Evolutionary conservation across 2,888 invertebrate genomes (phyloP), one percentile per base, ranked within the genome.

Genomic region (Rhodophaea formosa): DNA sequence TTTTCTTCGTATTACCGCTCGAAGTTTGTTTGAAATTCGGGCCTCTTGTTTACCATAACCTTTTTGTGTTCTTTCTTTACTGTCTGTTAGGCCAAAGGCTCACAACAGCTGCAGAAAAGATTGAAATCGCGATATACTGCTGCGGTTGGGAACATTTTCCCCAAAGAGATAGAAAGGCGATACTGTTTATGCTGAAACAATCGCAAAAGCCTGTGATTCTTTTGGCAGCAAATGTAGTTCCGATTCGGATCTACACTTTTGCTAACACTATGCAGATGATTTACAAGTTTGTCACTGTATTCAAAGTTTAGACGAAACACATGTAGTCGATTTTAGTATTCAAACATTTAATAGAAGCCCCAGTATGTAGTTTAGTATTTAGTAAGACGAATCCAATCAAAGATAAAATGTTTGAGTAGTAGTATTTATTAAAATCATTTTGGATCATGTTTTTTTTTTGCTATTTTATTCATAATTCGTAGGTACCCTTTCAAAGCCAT

Each of bases 71-170:
- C 59, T 79, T 79, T 44, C 62, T 79, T 49, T 74, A 80, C 60
- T 80, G 78, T 61, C 67, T 70, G 23, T 68, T 69, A 68, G 78
- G 80, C 0, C 78, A 80, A 56, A 71, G 70, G 32, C 66, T 80
- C 52, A 74, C 70, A 3, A 75, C 73, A 52, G 77, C 78, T 10
- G 67, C 79, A n/a, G 70, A 75, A 58, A 67, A 64, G 53, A 72
- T 77, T 45, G 76, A 77, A 64, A 69, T 61, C 12, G 73, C 74
- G 0, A 69, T 80, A 7, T 79, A 78, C 45, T 65, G 65, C 56
- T 75, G 76, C 51, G 75, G 78, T 16, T 80, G 80, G 80, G 70
- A 80, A 61, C 66, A 70, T n/a, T 70, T 79, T 42, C 53, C 45
- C 29, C 61, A 65, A 2, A 66, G 60, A 53, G 67, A 76, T 12